Conservation (phyloP, 2,888 invertebrate species). For the Dinocampus coccinellae region DNA sequence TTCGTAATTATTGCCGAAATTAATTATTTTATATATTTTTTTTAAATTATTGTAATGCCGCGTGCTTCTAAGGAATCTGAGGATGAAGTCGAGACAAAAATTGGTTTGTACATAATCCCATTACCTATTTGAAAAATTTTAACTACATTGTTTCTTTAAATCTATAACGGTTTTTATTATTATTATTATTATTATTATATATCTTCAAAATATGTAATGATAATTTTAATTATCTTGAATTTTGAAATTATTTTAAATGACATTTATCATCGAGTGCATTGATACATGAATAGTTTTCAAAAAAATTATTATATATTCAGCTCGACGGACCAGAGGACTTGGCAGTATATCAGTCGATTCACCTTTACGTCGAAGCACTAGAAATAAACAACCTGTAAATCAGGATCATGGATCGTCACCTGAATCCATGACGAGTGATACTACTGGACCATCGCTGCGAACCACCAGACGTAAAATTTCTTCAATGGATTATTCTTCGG, state of each 20-base stretch:
- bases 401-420: slow-evolving; percentile 48
- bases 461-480: slow-evolving; percentile 39
- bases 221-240: neutral
- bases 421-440: slow-evolving; percentile 46
- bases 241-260: neutral
- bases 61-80: slow-evolving; percentile 50
- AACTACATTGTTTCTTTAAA: neutral
- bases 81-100: slow-evolving; percentile 48
- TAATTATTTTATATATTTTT: neutral
- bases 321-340: slow-evolving; percentile 43
- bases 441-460: slow-evolving; percentile 26
- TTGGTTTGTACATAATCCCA: slow-evolving; percentile 46
- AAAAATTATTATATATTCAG: slow-evolving; percentile 32
- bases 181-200: neutral
- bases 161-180: slow-evolving; percentile 36
- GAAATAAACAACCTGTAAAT: slow-evolving; percentile 43
- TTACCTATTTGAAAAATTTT: slow-evolving; percentile 14
- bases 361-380: slow-evolving; percentile 54
- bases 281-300: neutral
- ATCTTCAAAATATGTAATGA: too few relatives aligned
- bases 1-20: neutral
- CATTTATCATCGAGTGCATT: neutral
- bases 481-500: slow-evolving; percentile 32
- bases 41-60: slow-evolving; percentile 43
- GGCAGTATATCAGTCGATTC: slow-evolving; percentile 44